Conservation (phyloP, 2,888 invertebrate species). For the Gnatocerus cornutus region DNA sequence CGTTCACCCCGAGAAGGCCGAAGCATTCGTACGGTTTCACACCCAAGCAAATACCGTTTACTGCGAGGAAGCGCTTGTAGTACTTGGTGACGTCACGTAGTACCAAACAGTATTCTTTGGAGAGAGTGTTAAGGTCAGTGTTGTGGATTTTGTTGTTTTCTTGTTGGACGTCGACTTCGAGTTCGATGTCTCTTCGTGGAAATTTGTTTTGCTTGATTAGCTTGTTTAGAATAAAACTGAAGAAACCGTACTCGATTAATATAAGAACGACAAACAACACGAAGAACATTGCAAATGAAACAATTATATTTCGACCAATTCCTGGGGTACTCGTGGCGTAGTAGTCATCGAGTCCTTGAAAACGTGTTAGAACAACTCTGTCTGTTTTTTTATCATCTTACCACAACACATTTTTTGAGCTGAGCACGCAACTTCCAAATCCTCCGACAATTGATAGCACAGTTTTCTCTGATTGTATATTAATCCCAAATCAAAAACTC, state of each 20-base stretch:
- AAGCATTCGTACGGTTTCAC: conserved; percentile 84
- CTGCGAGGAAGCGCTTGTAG: conserved; percentile 81
- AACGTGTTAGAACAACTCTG: conserved; percentile 69
- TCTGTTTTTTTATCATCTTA: conserved; percentile 4
- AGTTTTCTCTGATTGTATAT: conserved; percentile 24
- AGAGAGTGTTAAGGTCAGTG: conserved; percentile 64
- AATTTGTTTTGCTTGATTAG: conserved; percentile 31
- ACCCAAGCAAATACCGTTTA: conserved; percentile 78
- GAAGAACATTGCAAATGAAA: conserved; percentile 73
- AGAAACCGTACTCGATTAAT: conserved; percentile 75
- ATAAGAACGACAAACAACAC: conserved; percentile 76
- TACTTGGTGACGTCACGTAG: conserved; percentile 81
- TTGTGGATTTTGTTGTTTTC: conserved; percentile 71
- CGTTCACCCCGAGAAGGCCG: conserved; percentile 84
- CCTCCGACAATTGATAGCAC: not conserved
- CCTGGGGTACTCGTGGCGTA: conserved; percentile 71
- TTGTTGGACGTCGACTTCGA: conserved; percentile 72
- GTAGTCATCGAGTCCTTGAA: conserved; percentile 57
- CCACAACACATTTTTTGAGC: conserved; percentile 3
- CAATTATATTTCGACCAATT: conserved; percentile 77
- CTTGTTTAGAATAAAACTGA: conserved; percentile 69
- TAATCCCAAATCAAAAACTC: conserved; percentile 63
- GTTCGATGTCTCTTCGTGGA: conserved; percentile 56
- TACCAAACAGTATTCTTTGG: conserved; percentile 72
- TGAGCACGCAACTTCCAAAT: not conserved